phyloP scores from a whole-genome alignment of 2,888 invertebrate species.

The Sinopyrophorus schimmeli region DNA sequence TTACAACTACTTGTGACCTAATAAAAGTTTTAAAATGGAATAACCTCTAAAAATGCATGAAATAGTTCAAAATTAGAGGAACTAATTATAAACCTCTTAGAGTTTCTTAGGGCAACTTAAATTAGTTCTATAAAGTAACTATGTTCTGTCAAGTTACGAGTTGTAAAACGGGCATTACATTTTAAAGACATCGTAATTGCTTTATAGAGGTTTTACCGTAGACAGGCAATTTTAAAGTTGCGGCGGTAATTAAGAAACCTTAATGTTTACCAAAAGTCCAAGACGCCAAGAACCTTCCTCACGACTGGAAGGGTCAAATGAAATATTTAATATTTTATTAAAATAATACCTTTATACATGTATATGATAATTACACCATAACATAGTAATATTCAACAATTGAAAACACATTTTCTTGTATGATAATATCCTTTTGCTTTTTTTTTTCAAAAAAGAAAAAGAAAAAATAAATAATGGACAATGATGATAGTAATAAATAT shows the following conservation, averaged over 20 bases:
- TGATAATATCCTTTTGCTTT: too few relatives aligned
- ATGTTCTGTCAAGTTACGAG: neutral
- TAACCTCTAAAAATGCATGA: too few relatives aligned
- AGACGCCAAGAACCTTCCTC: neutral
- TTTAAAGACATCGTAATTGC: conserved; percentile 10
- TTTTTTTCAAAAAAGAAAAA: conserved; percentile 22
- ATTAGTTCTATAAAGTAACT: too few relatives aligned
- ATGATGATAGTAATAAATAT: conserved; percentile 23
- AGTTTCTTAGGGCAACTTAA: too few relatives aligned
- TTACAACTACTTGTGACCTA: too few relatives aligned
- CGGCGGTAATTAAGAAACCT: conserved; percentile 3
- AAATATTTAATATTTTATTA: conserved; percentile 48
- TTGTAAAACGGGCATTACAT: conserved; percentile 2
- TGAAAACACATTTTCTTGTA: conserved; percentile 26
- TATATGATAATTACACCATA: conserved; percentile 46
- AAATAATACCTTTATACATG: conserved; percentile 53
- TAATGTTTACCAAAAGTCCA: conserved; percentile 1
- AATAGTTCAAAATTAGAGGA: too few relatives aligned
- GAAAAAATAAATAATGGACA: conserved; percentile 24
- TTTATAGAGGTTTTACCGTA: conserved; percentile 8
- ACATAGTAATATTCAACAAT: conserved; percentile 40
- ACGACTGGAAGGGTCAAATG: neutral
- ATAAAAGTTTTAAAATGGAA: too few relatives aligned
- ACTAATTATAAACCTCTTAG: too few relatives aligned
- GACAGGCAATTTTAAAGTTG: conserved; percentile 6